These are phyloP conservation scores for Pectinophora gossypiella DNA, from an alignment of 1,140 invertebrate genomes.

Conservation along the genomic window DNA sequence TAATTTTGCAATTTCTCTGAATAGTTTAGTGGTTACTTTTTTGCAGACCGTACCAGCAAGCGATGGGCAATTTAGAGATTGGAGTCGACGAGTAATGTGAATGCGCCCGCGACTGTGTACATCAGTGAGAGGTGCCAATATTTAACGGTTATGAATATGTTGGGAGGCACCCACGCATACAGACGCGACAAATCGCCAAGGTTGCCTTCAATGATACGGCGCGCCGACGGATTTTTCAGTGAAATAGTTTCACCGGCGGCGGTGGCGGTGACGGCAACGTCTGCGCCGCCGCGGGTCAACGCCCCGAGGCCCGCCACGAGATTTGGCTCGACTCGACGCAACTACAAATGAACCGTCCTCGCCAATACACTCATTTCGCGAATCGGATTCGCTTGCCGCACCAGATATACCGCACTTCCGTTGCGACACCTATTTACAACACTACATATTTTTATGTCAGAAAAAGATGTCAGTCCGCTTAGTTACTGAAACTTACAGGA, in stretches of 20 bases:
- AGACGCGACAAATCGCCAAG: slow-evolving; percentile 66
- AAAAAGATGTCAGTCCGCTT: no score
- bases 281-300: slow-evolving; percentile 55
- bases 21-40: no score
- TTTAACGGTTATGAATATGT: slow-evolving; percentile 53
- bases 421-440: slow-evolving; percentile 4
- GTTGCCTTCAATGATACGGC: slow-evolving; percentile 63
- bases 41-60: no score
- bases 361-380: slow-evolving; percentile 23
- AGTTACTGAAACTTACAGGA: no score
- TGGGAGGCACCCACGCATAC: slow-evolving; percentile 57
- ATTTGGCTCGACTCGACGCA: slow-evolving; percentile 48
- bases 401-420: not conserved
- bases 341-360: slow-evolving; percentile 41
- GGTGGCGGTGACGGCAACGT: slow-evolving; percentile 54
- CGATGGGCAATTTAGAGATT: not conserved
- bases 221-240: slow-evolving; percentile 67
- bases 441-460: no score
- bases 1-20: no score
- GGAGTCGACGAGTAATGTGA: not conserved
- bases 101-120: slow-evolving; percentile 11
- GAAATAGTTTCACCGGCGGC: slow-evolving; percentile 66
- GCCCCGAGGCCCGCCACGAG: slow-evolving; percentile 46
- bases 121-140: slow-evolving; percentile 47
- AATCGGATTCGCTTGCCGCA: not conserved